Base-by-base conservation (phyloP, 2,797 vertebrate genomes). In the Coccyzus lansbergi region DNA sequence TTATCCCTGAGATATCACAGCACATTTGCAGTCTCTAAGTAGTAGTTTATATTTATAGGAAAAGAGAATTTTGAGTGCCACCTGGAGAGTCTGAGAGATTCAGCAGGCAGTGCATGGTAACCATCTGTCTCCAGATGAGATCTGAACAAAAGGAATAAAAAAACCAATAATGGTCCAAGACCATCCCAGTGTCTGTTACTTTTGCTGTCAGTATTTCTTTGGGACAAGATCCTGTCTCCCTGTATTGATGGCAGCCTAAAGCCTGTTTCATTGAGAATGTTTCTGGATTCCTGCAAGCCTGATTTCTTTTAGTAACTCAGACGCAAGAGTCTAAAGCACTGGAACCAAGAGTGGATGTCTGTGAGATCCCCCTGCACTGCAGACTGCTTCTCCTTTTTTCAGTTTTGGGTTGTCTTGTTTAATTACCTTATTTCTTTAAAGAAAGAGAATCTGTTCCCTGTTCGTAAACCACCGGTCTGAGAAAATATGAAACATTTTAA, bases 351-450 rank as follows among this genome's bases (percentile, higher is more conserved):
- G 21, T 34, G 56, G 21, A 51, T 89, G n/a, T 46, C 64, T 87
- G 46, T 21, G 26, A 51, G 26, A 63, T 76, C 33, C 16, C 6
- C 2, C 11, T 6, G 4, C 29, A 10, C 5, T 72, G 55, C 33
- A 84, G 44, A 22, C 81, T 65, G 3, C 49, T 81, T 29, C n/a
- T 82, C 29, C 42, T 64, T 91, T 78, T 77, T 92, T 84, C 58
- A 74, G 52, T 88, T 92, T 76, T 53, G 78, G n/a, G 12, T 83
- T 90, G 86, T 90, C 86, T 69, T 86, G 49, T 82, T 90, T 90
- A 81, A 92, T 87, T 91, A 94, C 71, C 58, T 92, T 84, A 59
- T 5, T 86, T 88, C 24, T 79, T 90, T 82, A 94, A 83, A 84
- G 38, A 79, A 70, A 52, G 72, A 60, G 86, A 86, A 69, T 83